phyloP scores from a whole-genome alignment of 2,888 invertebrate species.

The Pinctada fucata region DNA sequence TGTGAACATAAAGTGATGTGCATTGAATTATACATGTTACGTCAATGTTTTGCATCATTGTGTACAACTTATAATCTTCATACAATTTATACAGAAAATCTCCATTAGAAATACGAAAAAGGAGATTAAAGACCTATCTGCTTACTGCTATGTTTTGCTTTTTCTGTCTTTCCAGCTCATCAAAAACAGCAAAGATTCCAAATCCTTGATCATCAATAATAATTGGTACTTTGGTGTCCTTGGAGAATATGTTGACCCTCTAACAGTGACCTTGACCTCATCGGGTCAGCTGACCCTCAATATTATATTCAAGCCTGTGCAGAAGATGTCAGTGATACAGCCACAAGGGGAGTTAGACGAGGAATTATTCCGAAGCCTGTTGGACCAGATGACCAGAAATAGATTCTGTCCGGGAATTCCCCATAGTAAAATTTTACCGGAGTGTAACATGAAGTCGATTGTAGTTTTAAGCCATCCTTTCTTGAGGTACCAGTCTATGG shows the following conservation, averaged over 20 bases:
- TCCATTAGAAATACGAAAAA: no score
- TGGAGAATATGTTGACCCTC: slow-evolving; percentile 27
- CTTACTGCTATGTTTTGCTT: background rate
- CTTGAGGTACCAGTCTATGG: slow-evolving; percentile 16
- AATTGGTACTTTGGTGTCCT: slow-evolving; percentile 26
- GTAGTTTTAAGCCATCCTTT: slow-evolving; percentile 22
- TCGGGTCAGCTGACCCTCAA: slow-evolving; percentile 17
- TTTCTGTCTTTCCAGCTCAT: slow-evolving; percentile 21
- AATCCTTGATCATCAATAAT: slow-evolving; percentile 26
- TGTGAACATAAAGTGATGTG: no score
- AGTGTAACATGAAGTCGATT: background rate
- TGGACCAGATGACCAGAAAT: slow-evolving; percentile 20
- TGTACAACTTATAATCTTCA: no score
- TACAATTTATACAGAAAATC: no score
- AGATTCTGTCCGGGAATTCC: slow-evolving; percentile 25
- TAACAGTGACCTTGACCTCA: slow-evolving; percentile 21
- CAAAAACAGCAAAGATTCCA: background rate
- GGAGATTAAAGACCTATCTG: no score
- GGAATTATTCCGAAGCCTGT: background rate
- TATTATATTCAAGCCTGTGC: slow-evolving; percentile 16
- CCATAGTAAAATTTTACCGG: background rate
- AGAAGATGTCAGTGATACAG: slow-evolving; percentile 11
- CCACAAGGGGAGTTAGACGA: slow-evolving; percentile 2
- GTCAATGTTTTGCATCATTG: no score
- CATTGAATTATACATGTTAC: no score